Conservation (phyloP, 2,113 vertebrate genomes). For the Aspiorhynchus laticeps region DNA sequence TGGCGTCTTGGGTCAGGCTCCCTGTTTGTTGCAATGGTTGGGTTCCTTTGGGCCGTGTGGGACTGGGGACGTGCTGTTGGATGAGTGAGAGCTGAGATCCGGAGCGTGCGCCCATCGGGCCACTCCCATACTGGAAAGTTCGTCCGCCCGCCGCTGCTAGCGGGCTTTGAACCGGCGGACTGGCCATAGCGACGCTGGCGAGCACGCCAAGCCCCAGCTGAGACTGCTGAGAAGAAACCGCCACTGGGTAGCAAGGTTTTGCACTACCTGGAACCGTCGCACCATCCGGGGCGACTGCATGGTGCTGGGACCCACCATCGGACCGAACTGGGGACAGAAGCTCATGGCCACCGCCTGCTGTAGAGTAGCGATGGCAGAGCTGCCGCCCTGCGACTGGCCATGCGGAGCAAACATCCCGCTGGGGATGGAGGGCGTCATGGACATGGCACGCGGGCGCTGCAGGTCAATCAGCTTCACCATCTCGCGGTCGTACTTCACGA, state of each 20-base stretch:
- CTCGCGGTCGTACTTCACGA: conserved; percentile 97
- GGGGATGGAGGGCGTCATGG: conserved; percentile 77
- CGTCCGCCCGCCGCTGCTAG: conserved; percentile 77
- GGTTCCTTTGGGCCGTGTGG: conserved; percentile 80
- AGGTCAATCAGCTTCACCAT: conserved; percentile 94
- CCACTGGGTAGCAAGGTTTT: conserved; percentile 80
- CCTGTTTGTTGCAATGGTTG: conserved; percentile 84
- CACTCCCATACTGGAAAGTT: conserved; percentile 85
- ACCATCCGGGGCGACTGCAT: conserved; percentile 89
- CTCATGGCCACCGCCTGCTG: conserved; percentile 98
- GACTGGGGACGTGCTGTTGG: conserved; percentile 81
- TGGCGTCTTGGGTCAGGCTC: conserved; percentile 86
- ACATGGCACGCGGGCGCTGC: conserved; percentile 85
- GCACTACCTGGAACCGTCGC: conserved; percentile 85
- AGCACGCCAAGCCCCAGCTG: conserved; percentile 73
- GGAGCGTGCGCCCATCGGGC: conserved; percentile 69
- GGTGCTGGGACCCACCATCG: conserved; percentile 84
- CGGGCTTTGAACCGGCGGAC: conserved; percentile 84
- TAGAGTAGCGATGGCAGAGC: conserved; percentile 91
- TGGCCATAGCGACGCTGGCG: conserved; percentile 75
- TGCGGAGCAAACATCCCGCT: conserved; percentile 79
- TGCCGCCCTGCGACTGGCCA: conserved; percentile 78
- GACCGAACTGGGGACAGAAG: conserved; percentile 94
- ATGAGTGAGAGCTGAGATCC: conserved; percentile 88
- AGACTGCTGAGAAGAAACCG: conserved; percentile 83